phyloP scores from a whole-genome alignment of 2,113 vertebrate genomes.

The Salvelinus alpinus region DNA sequence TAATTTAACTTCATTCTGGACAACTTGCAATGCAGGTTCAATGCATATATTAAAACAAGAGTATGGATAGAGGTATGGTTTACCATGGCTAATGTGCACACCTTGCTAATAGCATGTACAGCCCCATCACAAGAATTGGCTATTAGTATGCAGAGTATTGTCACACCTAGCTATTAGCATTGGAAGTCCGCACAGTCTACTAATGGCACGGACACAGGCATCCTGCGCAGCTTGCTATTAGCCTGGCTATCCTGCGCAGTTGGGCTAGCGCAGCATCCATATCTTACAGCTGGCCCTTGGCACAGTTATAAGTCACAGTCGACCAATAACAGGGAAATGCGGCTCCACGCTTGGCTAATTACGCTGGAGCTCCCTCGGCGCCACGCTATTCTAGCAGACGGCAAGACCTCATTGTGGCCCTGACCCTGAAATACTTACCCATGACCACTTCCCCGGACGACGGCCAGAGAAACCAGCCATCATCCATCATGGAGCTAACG shows the following conservation, averaged over 20 bases:
- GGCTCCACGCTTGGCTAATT: conserved; percentile 15
- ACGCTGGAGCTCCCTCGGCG: conserved; percentile 25
- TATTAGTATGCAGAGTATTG: background rate
- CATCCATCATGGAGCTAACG: conserved; percentile 59
- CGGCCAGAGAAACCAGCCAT: conserved; percentile 54
- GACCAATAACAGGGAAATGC: background rate
- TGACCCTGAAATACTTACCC: conserved; percentile 78
- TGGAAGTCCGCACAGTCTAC: background rate
- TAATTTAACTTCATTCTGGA: no score
- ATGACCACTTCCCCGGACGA: conserved; percentile 63
- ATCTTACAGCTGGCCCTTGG: background rate
- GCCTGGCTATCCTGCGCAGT: background rate
- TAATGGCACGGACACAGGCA: background rate
- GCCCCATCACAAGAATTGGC: background rate
- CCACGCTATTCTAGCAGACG: conserved; percentile 26
- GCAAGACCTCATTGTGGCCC: conserved; percentile 38
- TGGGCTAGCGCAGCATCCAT: background rate
- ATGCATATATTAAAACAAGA: background rate
- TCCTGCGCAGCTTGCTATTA: background rate
- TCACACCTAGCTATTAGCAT: background rate
- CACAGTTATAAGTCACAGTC: conserved; percentile 6
- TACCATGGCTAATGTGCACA: background rate
- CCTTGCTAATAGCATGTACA: background rate
- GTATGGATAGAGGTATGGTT: background rate
- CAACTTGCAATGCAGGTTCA: background rate